phyloP scores from a whole-genome alignment of 92 coral and sea anemone species.

The Epizoanthus illoricatus region DNA sequence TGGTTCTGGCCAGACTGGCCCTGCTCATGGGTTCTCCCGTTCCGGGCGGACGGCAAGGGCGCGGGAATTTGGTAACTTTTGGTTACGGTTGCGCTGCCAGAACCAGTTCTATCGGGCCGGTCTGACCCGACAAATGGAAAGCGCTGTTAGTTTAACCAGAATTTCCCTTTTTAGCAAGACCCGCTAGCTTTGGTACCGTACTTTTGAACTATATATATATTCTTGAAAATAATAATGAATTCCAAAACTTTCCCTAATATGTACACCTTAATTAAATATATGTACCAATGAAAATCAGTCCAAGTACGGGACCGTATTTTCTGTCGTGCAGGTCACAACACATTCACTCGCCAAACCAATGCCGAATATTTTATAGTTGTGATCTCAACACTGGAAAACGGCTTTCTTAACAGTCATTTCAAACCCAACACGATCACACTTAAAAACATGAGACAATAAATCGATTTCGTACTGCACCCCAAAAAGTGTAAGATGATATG shows the following conservation, averaged over 20 bases:
- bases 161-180: neutral
- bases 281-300: neutral
- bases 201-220: neutral
- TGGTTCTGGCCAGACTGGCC: too few relatives aligned
- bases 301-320: too few relatives aligned
- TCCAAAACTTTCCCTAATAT: slow-evolving; percentile 31
- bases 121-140: too few relatives aligned
- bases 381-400: neutral
- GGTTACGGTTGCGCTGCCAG: too few relatives aligned
- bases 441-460: neutral
- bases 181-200: neutral
- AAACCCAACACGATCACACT: neutral
- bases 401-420: neutral
- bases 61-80: too few relatives aligned
- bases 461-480: too few relatives aligned
- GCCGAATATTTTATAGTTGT: neutral
- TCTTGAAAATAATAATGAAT: slow-evolving; percentile 14
- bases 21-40: too few relatives aligned
- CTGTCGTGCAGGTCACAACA: neutral
- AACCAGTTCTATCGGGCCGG: too few relatives aligned
- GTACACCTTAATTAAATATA: slow-evolving; percentile 27
- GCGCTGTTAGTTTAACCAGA: neutral
- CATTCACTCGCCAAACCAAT: neutral
- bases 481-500: too few relatives aligned
- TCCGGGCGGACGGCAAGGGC: too few relatives aligned